Conservation (phyloP, 2,797 vertebrate genomes). For the Gymnoscopelus braueri region DNA sequence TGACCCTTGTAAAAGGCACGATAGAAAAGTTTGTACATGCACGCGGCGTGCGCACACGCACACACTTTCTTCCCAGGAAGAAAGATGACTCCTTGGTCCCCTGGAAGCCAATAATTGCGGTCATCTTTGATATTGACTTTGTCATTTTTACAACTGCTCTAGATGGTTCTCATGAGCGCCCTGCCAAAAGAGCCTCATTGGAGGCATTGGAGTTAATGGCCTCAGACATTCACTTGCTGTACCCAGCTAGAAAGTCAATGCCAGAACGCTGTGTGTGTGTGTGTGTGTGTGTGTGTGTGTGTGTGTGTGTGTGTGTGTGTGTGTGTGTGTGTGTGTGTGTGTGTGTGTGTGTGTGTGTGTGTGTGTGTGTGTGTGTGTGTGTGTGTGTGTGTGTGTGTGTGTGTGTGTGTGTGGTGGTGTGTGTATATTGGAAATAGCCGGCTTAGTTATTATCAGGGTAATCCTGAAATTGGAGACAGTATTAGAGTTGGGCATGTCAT, state of each 20-base stretch:
- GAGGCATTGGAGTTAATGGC: conserved; percentile 68
- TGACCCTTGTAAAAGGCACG: conserved; percentile 20
- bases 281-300: not conserved
- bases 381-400: not conserved
- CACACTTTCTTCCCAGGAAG: conserved; percentile 55
- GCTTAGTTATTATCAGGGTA: conserved; percentile 76
- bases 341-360: not conserved
- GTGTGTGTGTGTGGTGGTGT: conserved; percentile 33
- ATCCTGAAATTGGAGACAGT: conserved; percentile 81
- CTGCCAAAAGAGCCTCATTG: conserved; percentile 73
- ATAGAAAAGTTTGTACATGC: conserved; percentile 26
- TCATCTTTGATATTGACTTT: conserved; percentile 79
- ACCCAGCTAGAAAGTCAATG: conserved; percentile 60
- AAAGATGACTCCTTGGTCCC: conserved; percentile 59
- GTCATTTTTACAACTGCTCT: conserved; percentile 78
- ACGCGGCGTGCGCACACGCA: conserved; percentile 25
- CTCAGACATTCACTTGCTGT: conserved; percentile 68
- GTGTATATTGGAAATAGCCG: conserved; percentile 72
- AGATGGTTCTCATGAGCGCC: conserved; percentile 73
- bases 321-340: conserved; percentile 61
- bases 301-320: conserved; percentile 54
- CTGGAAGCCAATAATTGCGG: conserved; percentile 69
- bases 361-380: conserved; percentile 18
- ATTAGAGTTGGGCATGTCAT: conserved; percentile 77
- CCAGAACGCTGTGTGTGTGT: conserved; percentile 45